Percentiles rank a stretch among this genome's conserved stretches.
These are phyloP conservation scores for Zoanthus sansibaricus DNA, from an alignment of 92 coral and sea anemone genomes.

Conservation along the genomic window DNA sequence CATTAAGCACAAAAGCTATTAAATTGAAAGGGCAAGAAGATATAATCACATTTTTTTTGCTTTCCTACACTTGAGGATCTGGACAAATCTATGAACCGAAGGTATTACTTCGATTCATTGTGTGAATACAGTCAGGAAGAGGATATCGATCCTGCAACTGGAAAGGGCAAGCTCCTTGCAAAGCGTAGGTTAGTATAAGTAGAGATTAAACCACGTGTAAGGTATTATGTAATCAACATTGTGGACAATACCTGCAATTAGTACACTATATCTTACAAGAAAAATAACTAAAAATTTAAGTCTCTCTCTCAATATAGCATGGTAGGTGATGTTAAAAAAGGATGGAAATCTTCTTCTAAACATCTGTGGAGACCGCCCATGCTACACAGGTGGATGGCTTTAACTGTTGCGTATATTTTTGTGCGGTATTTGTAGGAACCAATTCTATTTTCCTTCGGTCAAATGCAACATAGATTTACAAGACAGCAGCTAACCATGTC, in stretches of 20 bases:
- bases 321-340: conserved; percentile 25
- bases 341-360: conserved; percentile 13
- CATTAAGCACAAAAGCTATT: background rate
- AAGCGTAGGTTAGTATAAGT: background rate
- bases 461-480: background rate
- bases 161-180: background rate
- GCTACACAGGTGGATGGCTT: conserved; percentile 11
- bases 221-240: no score
- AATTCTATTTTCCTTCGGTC: background rate
- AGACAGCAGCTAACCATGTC: background rate
- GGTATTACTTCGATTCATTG: conserved; percentile 16
- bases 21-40: no score
- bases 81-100: background rate
- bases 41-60: no score
- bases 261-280: no score
- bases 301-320: conserved; percentile 7
- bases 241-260: no score
- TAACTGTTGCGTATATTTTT: conserved; percentile 21
- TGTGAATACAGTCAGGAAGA: background rate
- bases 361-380: conserved; percentile 30
- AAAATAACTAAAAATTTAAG: background rate
- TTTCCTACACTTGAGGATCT: background rate
- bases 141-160: background rate
- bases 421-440: conserved; percentile 3
- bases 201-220: no score